phyloP scores from a whole-genome alignment of 2,113 vertebrate genomes.

The Ammodytes marinus region DNA sequence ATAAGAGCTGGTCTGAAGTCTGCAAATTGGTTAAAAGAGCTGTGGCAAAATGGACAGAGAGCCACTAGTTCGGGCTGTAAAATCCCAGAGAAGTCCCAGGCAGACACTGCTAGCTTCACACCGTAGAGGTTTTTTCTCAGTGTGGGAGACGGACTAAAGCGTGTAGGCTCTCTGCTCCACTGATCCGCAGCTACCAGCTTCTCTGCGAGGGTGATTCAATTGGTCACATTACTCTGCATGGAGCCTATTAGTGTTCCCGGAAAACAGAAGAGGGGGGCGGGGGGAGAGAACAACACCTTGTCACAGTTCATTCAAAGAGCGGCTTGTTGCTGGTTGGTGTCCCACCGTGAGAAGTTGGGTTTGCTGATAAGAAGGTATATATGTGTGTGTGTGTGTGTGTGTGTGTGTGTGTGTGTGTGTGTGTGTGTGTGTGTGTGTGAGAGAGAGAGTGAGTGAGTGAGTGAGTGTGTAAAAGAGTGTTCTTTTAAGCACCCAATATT shows the following conservation, averaged over 20 bases:
- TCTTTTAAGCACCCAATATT: not conserved
- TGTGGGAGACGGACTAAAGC: constrained; percentile 60
- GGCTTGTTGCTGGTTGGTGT: constrained; percentile 72
- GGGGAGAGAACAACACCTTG: constrained; percentile 76
- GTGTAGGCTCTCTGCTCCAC: constrained; percentile 52
- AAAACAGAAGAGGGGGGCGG: constrained; percentile 69
- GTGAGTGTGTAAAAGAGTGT: too few relatives aligned
- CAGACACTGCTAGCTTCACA: constrained; percentile 24
- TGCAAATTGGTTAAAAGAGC: constrained; percentile 29
- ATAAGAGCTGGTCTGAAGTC: constrained; percentile 41
- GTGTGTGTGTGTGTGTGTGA: constrained; percentile 7
- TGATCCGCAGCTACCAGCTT: constrained; percentile 80
- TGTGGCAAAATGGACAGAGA: constrained; percentile 15
- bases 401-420: constrained; percentile 5
- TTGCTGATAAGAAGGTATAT: constrained; percentile 12
- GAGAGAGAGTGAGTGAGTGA: too few relatives aligned
- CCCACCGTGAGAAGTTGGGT: constrained; percentile 30
- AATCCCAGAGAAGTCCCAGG: constrained; percentile 55
- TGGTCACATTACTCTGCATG: constrained; percentile 96
- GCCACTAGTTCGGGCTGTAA: constrained; percentile 42
- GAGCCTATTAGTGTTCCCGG: constrained; percentile 92
- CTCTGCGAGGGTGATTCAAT: constrained; percentile 89
- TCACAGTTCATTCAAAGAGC: constrained; percentile 80
- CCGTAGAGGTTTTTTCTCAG: constrained; percentile 37
- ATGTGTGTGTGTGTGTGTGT: constrained; percentile 12